A percentile compares a stretch with the other conserved stretches of the same genome.
phyloP scores from a whole-genome alignment of 2,113 vertebrate species.

The Ictalurus punctatus region DNA sequence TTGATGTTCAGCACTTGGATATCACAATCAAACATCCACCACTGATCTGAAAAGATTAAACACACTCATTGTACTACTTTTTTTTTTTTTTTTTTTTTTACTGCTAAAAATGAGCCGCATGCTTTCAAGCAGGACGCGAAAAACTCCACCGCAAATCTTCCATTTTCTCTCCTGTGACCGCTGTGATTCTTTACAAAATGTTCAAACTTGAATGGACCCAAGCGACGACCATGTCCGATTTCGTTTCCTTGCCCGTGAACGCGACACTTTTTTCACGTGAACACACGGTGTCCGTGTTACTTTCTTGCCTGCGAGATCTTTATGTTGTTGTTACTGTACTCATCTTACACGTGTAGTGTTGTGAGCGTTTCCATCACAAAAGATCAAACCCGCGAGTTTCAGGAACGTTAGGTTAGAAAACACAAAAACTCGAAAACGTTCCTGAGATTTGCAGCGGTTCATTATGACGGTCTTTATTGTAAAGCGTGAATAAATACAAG shows the following conservation, averaged over 20 bases:
- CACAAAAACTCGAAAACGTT: not conserved
- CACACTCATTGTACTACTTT: not conserved
- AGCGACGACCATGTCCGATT: not conserved
- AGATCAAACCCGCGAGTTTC: not conserved
- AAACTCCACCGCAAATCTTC: not conserved
- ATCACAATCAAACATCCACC: not conserved
- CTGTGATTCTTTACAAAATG: not conserved
- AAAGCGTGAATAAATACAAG: slow-evolving; percentile 56
- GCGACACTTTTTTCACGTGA: not conserved
- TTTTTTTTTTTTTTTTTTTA: not conserved
- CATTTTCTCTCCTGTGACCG: not conserved
- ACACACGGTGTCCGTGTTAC: not conserved
- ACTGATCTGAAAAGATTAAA: not conserved
- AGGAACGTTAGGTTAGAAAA: not conserved
- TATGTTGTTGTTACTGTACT: slow-evolving; percentile 34
- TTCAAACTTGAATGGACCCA: not conserved
- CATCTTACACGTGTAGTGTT: slow-evolving; percentile 56
- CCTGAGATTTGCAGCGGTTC: not conserved
- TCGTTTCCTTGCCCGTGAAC: not conserved
- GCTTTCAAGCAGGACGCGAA: too few species aligned
- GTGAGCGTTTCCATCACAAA: slow-evolving; percentile 49
- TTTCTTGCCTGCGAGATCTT: slow-evolving; percentile 2
- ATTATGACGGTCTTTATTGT: slow-evolving; percentile 47
- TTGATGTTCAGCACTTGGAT: not conserved
- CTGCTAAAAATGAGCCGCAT: not conserved